Percentiles rank a stretch among this genome's conserved stretches.
Conservation (phyloP, 2,888 invertebrate species). For the Globia sparganii region DNA sequence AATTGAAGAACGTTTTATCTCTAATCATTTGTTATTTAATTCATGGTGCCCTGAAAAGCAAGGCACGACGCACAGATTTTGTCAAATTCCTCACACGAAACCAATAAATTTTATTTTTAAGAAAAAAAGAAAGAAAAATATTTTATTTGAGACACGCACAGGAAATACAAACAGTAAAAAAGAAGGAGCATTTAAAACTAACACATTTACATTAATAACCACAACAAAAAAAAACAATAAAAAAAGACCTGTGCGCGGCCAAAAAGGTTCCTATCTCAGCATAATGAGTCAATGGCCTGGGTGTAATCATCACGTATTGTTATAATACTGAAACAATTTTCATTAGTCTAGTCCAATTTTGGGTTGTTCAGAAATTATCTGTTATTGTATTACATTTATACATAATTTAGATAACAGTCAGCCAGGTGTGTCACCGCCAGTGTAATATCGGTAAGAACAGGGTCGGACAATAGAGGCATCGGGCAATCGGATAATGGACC, state of each 20-base stretch:
- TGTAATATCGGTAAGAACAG: slow-evolving; percentile 37
- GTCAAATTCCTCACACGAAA: not conserved
- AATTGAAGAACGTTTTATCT: not conserved
- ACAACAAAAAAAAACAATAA: not conserved
- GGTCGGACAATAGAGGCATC: slow-evolving; percentile 39
- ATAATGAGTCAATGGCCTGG: not conserved
- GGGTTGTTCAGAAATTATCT: not conserved
- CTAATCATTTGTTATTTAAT: not conserved
- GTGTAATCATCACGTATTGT: not conserved
- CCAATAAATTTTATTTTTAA: not conserved
- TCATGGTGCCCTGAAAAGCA: not conserved
- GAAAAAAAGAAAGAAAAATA: not conserved
- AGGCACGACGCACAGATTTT: not conserved
- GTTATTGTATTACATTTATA: not conserved
- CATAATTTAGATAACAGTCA: not conserved
- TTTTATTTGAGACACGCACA: not conserved
- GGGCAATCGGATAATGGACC: slow-evolving; percentile 40
- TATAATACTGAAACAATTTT: not conserved
- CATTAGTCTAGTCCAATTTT: not conserved
- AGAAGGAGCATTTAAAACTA: not conserved
- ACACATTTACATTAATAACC: too few species aligned
- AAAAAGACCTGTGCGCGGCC: not conserved
- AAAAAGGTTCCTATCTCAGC: not conserved
- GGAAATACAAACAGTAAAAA: not conserved
- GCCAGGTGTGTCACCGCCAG: slow-evolving; percentile 28